Base-by-base conservation (phyloP, 2,113 vertebrate species). In the Peromyscus maniculatus region DNA sequence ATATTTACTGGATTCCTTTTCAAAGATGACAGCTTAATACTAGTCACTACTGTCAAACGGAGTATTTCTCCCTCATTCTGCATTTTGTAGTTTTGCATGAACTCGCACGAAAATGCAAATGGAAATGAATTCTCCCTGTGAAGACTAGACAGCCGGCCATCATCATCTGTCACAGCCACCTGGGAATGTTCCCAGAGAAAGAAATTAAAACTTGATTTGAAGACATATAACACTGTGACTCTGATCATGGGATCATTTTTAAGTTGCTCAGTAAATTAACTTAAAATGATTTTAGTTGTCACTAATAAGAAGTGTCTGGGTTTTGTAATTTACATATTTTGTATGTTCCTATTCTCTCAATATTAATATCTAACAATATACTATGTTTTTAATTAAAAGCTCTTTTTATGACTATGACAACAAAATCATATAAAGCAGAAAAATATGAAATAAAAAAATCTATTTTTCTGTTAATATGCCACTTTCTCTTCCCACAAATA, bases 1-100 rank as follows among this genome's bases (percentile, higher is more conserved):
- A 92, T 96, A 93, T 97, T 91, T 95, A 96, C 69, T 97, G 77
- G 24, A 59, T 96, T 96, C 33, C 33, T 92, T 97, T 95, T 83
- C 92, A 94, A 96, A 57, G 17, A 94, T 96, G 94, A 96, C 86
- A 92, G 80, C 62, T 94, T 91, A 71, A 95, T 95, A 67, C 55
- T 46, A 89, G 75, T 49, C 89, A 87, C 69, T 90, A 36, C 46
- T 71, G n/a, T 94, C 95, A 95, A 82, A 93, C 7, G 62, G 46
- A 96, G 6, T 97, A 83, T 87, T 96, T 94, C 22, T 52, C 33
- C 49, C 66, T 93, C 77, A 62, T 94, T 97, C 71, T 91, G 39
- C 2, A 84, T 69, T 93, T 89, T 89, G 83, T 66, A 96, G 31
- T 89, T 84, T 69, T 93, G 91, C 62, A 77, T 9, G 33, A 95